Evolutionary conservation across 2,797 vertebrate species (phyloP).

Genomic region (Hippoglossus hippoglossus): DNA sequence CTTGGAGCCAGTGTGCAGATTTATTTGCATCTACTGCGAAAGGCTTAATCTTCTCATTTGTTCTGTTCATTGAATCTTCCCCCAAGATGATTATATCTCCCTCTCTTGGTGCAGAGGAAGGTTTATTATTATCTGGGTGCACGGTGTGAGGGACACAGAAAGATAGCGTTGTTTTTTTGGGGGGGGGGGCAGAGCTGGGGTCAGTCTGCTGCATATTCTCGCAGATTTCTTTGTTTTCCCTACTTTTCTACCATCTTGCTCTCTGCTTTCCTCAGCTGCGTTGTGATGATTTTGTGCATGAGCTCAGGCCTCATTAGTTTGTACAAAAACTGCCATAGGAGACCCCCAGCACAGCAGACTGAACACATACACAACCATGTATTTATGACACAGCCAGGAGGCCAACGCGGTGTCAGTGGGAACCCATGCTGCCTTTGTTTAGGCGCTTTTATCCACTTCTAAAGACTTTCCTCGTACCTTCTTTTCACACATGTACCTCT

Average conservation of each 20-base stretch:
- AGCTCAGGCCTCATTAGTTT: conserved; percentile 35
- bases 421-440: conserved; percentile 21
- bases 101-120: conserved; percentile 1
- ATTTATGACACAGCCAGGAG: background rate
- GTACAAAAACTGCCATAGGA: conserved; percentile 35
- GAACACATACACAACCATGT: conserved; percentile 5
- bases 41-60: conserved; percentile 21
- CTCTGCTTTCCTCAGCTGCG: background rate
- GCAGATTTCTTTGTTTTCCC: conserved; percentile 4
- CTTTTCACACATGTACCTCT: conserved; percentile 33
- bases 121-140: conserved; percentile 34
- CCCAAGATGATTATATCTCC: conserved; percentile 33
- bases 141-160: background rate
- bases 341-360: conserved; percentile 17
- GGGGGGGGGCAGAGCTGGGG: conserved; percentile 6
- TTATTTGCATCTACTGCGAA: conserved; percentile 40
- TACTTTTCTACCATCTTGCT: background rate
- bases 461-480: conserved; percentile 16
- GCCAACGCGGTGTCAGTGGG: conserved; percentile 7
- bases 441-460: conserved; percentile 54
- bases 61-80: conserved; percentile 38
- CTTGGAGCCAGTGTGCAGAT: conserved; percentile 23
- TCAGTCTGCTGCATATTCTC: conserved; percentile 12
- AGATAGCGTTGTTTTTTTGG: conserved; percentile 16
- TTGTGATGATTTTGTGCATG: conserved; percentile 32